Conservation (phyloP, 1,140 invertebrate species). For the Bathynomus jamesi region DNA sequence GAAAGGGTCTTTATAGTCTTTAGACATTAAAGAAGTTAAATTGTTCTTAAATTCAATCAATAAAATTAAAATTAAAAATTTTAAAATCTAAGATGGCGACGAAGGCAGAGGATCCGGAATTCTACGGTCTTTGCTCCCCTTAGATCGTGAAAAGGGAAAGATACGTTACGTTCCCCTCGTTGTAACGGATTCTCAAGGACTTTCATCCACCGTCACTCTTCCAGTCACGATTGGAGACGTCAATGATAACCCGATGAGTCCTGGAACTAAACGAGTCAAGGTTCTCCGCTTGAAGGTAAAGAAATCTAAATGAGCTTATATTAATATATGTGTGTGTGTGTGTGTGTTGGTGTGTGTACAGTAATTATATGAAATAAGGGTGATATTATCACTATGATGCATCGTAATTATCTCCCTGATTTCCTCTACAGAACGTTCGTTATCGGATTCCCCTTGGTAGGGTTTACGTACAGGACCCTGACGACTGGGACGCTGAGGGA, state of each 20-base stretch:
- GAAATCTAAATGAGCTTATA: neutral
- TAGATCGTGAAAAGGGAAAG: neutral
- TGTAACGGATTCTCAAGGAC: conserved; percentile 73
- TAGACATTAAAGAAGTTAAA: neutral
- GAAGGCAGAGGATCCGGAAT: neutral
- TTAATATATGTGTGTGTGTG: neutral
- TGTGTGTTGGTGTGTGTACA: neutral
- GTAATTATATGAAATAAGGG: too few relatives aligned
- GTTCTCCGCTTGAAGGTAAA: conserved; percentile 39
- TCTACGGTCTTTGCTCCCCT: neutral
- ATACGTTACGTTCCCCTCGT: conserved; percentile 56
- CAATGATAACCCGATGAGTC: conserved; percentile 29
- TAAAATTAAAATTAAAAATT: neutral
- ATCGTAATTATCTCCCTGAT: too few relatives aligned
- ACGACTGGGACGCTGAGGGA: conserved; percentile 16
- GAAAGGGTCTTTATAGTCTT: neutral
- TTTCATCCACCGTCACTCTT: conserved; percentile 48
- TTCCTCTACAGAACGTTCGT: neutral
- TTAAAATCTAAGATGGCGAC: neutral
- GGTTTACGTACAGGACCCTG: conserved; percentile 6
- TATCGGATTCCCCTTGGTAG: conserved; percentile 9
- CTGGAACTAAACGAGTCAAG: conserved; percentile 47
- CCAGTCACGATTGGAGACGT: conserved; percentile 24
- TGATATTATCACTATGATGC: too few relatives aligned
- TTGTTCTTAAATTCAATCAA: neutral